These are phyloP conservation scores for Polymixis flavicincta DNA, from an alignment of 2,888 invertebrate species.

Conservation along the genomic window DNA sequence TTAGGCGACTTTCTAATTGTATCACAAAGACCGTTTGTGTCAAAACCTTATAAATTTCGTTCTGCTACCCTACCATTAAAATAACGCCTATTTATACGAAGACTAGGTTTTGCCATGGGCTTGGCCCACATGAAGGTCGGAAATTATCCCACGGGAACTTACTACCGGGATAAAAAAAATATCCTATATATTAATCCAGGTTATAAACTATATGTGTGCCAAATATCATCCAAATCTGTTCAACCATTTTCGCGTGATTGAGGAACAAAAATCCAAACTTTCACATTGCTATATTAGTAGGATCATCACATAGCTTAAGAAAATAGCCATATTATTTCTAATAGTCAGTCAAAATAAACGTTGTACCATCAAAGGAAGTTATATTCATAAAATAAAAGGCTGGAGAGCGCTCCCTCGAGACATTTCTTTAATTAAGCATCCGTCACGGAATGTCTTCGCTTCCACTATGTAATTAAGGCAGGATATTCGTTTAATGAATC, in stretches of 20 bases:
- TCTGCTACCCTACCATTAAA: neutral
- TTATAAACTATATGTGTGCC: too few species aligned
- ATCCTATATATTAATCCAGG: too few species aligned
- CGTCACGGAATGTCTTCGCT: constrained; percentile 46
- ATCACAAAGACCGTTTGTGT: neutral
- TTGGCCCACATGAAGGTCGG: too few species aligned
- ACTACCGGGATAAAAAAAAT: too few species aligned
- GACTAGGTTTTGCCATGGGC: too few species aligned
- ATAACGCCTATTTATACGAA: neutral
- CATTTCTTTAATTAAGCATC: constrained; percentile 61
- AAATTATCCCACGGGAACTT: too few species aligned
- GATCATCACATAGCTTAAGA: neutral
- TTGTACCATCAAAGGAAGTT: constrained; percentile 17
- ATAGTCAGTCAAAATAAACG: constrained; percentile 27
- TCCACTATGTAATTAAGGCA: constrained; percentile 37
- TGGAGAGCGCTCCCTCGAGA: constrained; percentile 28
- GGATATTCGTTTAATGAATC: constrained; percentile 48
- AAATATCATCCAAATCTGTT: too few species aligned
- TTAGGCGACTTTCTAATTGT: too few species aligned
- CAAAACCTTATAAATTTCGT: neutral
- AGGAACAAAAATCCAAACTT: too few species aligned
- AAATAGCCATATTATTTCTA: constrained; percentile 37
- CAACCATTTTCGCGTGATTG: too few species aligned
- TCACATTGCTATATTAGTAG: too few species aligned
- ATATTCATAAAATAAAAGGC: constrained; percentile 41